phyloP scores from a whole-genome alignment of 2,113 vertebrate genomes.

The Cottus gobio region DNA sequence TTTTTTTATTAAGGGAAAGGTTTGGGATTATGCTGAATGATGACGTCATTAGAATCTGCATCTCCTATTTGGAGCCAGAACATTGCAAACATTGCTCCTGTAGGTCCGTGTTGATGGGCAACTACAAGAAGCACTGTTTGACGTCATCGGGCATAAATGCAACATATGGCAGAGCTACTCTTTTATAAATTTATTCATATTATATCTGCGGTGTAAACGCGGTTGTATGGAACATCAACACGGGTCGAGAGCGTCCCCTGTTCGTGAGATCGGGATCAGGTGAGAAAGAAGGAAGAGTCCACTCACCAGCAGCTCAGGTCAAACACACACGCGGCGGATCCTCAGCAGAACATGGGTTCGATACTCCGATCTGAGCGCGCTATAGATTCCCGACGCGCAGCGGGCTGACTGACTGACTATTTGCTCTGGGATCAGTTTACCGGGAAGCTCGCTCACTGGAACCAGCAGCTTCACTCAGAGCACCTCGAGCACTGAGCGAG shows the following conservation, averaged over 20 bases:
- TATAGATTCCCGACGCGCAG: slow-evolving; percentile 23
- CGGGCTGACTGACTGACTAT: no score
- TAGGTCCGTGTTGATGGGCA: not conserved
- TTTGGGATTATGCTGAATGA: not conserved
- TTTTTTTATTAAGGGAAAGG: no score
- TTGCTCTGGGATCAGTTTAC: slow-evolving; percentile 64
- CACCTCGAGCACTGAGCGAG: not conserved
- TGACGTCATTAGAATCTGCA: not conserved
- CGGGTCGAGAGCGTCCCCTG: no score
- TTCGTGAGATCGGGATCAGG: not conserved
- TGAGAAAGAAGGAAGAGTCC: not conserved
- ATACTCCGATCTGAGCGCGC: not conserved
- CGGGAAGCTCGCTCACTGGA: not conserved
- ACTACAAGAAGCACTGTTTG: not conserved
- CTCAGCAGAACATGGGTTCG: not conserved
- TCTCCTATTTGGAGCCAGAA: not conserved
- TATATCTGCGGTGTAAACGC: no score
- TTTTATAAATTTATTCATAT: not conserved
- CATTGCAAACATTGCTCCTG: not conserved
- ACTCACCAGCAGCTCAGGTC: slow-evolving; percentile 3
- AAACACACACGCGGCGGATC: not conserved
- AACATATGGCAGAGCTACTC: not conserved
- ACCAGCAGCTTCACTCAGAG: not conserved
- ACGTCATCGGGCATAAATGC: not conserved
- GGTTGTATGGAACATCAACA: not conserved